A percentile compares a stretch with the other conserved stretches of the same genome.
These are phyloP conservation scores for Decapterus maruadsi DNA, from an alignment of 2,797 vertebrate species.

Conservation along the genomic window DNA sequence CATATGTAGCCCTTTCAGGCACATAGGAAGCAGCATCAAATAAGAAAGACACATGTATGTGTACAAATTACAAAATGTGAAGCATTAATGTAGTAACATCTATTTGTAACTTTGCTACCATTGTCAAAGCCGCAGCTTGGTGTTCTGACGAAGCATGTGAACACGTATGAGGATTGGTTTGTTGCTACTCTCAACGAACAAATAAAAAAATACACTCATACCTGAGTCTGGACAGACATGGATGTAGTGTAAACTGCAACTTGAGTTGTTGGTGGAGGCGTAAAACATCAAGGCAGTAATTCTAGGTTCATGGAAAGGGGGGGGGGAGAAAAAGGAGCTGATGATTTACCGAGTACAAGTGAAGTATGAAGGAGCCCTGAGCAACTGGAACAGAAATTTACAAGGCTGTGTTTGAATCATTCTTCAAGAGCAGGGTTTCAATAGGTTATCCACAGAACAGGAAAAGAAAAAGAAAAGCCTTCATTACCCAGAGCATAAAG, in stretches of 20 bases:
- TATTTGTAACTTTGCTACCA: not conserved
- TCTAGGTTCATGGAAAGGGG: not conserved
- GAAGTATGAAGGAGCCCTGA: constrained; percentile 39
- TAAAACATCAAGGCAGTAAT: not conserved
- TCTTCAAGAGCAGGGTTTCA: constrained; percentile 75
- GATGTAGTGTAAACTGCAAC: not conserved
- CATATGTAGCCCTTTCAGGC: no score
- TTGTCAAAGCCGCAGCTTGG: no score
- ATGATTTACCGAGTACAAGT: constrained; percentile 44
- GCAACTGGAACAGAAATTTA: constrained; percentile 56
- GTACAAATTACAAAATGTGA: not conserved
- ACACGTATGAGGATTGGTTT: not conserved
- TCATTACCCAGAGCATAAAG: constrained; percentile 75
- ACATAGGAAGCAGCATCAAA: no score
- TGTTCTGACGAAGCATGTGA: not conserved
- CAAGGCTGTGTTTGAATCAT: constrained; percentile 68
- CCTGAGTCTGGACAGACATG: not conserved
- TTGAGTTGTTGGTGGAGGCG: not conserved
- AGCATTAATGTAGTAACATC: not conserved
- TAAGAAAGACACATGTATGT: no score
- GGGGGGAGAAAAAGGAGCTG: not conserved
- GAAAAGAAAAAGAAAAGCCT: constrained; percentile 74
- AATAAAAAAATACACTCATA: no score
- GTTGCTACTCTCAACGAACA: not conserved
- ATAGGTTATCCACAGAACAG: constrained; percentile 74